phyloP scores from a whole-genome alignment of 2,888 invertebrate species.

The Mythimna impura region DNA sequence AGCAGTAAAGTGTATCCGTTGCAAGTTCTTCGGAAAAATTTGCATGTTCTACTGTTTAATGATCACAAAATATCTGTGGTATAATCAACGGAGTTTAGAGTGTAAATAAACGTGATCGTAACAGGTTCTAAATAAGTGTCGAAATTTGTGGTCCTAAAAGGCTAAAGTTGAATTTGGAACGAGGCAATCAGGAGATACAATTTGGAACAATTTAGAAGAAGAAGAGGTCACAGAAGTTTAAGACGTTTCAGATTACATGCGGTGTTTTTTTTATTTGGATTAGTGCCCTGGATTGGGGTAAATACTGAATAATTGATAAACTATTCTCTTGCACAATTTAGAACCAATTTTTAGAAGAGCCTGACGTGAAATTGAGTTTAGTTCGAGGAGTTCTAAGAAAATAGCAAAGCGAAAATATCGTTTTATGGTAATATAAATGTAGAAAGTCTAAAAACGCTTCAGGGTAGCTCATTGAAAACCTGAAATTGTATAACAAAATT shows the following conservation, averaged over 20 bases:
- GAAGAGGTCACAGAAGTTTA: conserved; percentile 23
- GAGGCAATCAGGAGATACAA: conserved; percentile 28
- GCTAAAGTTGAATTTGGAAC: conserved; percentile 23
- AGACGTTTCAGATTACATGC: background rate
- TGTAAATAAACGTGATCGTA: conserved; percentile 43
- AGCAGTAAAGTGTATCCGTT: conserved; percentile 68
- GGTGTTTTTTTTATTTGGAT: conserved; percentile 8
- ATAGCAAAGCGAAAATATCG: background rate
- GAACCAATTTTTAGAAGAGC: background rate
- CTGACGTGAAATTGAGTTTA: background rate
- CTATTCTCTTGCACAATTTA: background rate
- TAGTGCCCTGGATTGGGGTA: background rate
- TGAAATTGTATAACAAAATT: conserved; percentile 23
- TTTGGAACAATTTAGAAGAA: conserved; percentile 38
- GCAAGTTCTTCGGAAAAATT: conserved; percentile 63
- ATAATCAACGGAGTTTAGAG: conserved; percentile 49
- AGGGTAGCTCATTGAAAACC: conserved; percentile 23
- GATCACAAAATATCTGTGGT: conserved; percentile 47
- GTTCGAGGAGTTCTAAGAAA: background rate
- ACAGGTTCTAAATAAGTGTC: conserved; percentile 50
- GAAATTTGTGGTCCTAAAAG: conserved; percentile 21
- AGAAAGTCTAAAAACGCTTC: conserved; percentile 5
- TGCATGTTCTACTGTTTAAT: conserved; percentile 49
- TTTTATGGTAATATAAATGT: background rate
- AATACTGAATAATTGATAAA: background rate